Evolutionary conservation across 2,888 invertebrate genomes (phyloP).

Genomic region (Nysson spinosus): DNA sequence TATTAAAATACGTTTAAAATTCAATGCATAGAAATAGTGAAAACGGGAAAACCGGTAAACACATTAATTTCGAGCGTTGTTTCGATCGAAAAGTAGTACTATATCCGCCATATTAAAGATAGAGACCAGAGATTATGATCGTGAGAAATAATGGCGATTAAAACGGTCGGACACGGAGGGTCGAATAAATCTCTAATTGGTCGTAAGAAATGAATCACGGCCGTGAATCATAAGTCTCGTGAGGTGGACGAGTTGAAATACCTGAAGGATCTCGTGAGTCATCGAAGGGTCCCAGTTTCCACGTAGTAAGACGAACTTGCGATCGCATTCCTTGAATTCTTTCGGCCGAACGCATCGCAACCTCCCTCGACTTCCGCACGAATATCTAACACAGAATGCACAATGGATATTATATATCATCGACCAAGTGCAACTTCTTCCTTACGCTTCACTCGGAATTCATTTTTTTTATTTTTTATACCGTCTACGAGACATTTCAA

Average conservation of each 20-base stretch:
- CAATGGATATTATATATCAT: slow-evolving; percentile 38
- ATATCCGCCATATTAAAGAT: too few relatives aligned
- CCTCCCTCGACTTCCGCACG: not conserved
- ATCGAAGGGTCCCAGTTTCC: slow-evolving; percentile 56
- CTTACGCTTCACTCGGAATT: too few relatives aligned
- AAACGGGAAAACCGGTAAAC: too few relatives aligned
- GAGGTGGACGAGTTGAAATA: slow-evolving; percentile 38
- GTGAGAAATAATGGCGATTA: slow-evolving; percentile 20
- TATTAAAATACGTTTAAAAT: too few relatives aligned
- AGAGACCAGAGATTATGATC: not conserved
- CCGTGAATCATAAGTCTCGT: slow-evolving; percentile 50
- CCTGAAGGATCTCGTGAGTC: slow-evolving; percentile 62
- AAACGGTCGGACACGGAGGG: slow-evolving; percentile 4
- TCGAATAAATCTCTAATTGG: slow-evolving; percentile 22
- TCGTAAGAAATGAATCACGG: slow-evolving; percentile 64
- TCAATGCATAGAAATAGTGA: too few relatives aligned
- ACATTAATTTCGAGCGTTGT: too few relatives aligned
- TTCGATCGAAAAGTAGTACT: too few relatives aligned
- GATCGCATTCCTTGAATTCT: slow-evolving; percentile 58
- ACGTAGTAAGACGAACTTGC: slow-evolving; percentile 43
- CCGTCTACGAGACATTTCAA: too few relatives aligned
- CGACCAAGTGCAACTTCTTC: slow-evolving; percentile 38
- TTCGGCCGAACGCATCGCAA: not conserved
- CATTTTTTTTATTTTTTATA: too few relatives aligned
- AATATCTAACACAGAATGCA: slow-evolving; percentile 18